phyloP scores from a whole-genome alignment of 1,140 invertebrate species.

The Sycophaga agraensis region DNA sequence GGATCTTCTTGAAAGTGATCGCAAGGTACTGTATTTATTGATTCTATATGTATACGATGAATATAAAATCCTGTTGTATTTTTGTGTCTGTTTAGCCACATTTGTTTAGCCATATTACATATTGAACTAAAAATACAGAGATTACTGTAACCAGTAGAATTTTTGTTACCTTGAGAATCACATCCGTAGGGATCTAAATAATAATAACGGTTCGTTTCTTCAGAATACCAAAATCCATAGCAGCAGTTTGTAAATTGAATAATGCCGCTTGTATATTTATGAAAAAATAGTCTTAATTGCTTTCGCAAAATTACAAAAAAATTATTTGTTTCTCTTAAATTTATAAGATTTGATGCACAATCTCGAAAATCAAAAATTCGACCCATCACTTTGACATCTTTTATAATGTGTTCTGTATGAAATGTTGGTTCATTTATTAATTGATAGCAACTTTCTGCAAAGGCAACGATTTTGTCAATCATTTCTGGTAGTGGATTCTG shows the following conservation, averaged over 20 bases:
- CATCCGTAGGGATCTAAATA: conserved; percentile 53
- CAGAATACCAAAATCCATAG: conserved; percentile 54
- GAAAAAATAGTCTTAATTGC: conserved; percentile 42
- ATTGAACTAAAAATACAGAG: conserved; percentile 44
- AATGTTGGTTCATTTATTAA: conserved; percentile 40
- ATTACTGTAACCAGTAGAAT: conserved; percentile 35
- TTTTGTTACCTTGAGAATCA: conserved; percentile 37
- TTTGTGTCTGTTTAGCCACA: conserved; percentile 40
- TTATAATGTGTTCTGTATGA: conserved; percentile 45
- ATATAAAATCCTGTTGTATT: conserved; percentile 50
- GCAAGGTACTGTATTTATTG: conserved; percentile 40
- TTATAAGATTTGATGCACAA: conserved; percentile 34
- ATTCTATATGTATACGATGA: conserved; percentile 48
- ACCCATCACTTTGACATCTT: conserved; percentile 46
- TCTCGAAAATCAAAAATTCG: conserved; percentile 51
- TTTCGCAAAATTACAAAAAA: conserved; percentile 31
- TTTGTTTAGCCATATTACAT: conserved; percentile 44
- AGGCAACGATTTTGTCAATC: conserved; percentile 47
- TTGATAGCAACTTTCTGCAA: conserved; percentile 43
- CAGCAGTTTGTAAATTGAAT: conserved; percentile 54
- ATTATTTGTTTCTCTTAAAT: conserved; percentile 22
- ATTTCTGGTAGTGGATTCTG: conserved; percentile 43
- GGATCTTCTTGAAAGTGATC: conserved; percentile 47
- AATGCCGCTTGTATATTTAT: conserved; percentile 41
- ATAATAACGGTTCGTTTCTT: conserved; percentile 43